A percentile compares a stretch with the other conserved stretches of the same genome.
Evolutionary conservation across 2,797 vertebrate species (phyloP).

Genomic region (Aythya fuligula): DNA sequence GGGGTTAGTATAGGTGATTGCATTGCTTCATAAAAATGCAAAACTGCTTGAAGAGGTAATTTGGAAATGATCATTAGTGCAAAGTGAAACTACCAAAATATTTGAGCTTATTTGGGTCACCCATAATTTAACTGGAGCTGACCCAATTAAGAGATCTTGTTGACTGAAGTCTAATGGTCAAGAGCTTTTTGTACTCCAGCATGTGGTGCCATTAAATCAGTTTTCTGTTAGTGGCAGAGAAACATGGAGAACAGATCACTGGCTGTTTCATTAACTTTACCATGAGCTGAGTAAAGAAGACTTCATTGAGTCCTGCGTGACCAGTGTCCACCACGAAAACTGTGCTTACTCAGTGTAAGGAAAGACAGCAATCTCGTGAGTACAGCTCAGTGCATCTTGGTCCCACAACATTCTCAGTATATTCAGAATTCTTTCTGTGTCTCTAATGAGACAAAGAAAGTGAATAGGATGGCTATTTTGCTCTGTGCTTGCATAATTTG

Average conservation of each 20-base stretch:
- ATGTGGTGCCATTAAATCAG: neutral
- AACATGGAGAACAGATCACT: neutral
- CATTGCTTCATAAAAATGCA: neutral
- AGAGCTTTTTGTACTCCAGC: neutral
- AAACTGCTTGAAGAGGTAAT: neutral
- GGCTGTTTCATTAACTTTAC: neutral
- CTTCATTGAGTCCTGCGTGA: neutral
- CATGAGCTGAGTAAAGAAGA: neutral
- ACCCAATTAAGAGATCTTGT: neutral
- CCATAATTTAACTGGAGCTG: neutral
- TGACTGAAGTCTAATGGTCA: neutral
- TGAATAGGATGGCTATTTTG: neutral
- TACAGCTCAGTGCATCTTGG: neutral
- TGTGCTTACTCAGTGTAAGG: neutral
- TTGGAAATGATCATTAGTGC: neutral
- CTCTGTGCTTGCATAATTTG: neutral
- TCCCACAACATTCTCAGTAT: neutral
- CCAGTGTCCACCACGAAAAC: neutral
- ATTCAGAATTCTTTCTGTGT: neutral
- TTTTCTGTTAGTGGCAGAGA: neutral
- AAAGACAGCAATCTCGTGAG: fast-evolving
- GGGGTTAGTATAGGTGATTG: neutral
- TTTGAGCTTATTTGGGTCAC: neutral
- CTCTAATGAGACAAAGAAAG: neutral
- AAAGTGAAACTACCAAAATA: neutral